Conservation (phyloP, 2,113 vertebrate species). For the Callipepla californica region DNA sequence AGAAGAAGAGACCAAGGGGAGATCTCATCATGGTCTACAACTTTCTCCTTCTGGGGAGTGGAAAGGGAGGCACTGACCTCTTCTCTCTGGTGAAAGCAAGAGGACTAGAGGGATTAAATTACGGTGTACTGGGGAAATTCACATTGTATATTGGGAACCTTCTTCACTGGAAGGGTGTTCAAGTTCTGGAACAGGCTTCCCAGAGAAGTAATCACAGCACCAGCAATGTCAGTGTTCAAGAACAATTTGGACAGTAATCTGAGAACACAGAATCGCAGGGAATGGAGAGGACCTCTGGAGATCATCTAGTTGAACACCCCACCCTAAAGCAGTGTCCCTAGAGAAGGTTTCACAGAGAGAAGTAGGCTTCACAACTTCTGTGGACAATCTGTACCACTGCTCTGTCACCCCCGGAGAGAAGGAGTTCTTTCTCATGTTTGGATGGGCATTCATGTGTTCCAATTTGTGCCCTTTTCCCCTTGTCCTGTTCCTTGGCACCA, state of each 20-base stretch:
- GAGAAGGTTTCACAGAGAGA: neutral
- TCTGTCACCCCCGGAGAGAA: neutral
- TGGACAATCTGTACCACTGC: neutral
- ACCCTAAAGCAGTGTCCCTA: too few relatives aligned
- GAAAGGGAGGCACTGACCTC: too few relatives aligned
- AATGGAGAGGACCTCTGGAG: too few relatives aligned
- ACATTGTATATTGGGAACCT: too few relatives aligned
- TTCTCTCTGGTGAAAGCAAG: too few relatives aligned
- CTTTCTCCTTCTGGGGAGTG: too few relatives aligned
- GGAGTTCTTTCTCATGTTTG: neutral
- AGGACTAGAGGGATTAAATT: too few relatives aligned
- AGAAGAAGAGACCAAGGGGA: too few relatives aligned
- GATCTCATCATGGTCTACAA: too few relatives aligned
- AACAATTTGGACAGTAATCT: neutral
- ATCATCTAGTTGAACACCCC: too few relatives aligned
- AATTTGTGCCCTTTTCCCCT: neutral
- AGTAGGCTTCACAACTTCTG: neutral
- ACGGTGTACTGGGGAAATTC: too few relatives aligned
- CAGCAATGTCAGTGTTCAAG: neutral
- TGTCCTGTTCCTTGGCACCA: neutral
- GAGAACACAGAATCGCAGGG: neutral
- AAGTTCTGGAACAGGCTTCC: neutral
- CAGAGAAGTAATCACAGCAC: neutral
- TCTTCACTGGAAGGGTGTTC: neutral
- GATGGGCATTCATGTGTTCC: neutral